Percentiles rank a stretch among this genome's conserved stretches.
Conservation (phyloP, 1,140 invertebrate genomes). For the Euura saliciscinereae region DNA sequence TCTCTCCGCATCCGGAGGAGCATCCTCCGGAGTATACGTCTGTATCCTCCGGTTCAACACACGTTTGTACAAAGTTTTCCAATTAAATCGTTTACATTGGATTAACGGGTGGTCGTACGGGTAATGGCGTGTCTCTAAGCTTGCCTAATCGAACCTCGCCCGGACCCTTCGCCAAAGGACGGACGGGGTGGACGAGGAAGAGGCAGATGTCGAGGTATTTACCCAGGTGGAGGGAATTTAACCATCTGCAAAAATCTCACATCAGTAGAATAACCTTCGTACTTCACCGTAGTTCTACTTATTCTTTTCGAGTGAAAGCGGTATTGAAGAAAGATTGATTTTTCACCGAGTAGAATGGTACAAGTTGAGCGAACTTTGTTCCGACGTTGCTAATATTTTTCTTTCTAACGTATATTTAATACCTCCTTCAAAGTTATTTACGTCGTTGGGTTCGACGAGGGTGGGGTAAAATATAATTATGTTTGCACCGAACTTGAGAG, state of each 20-base stretch:
- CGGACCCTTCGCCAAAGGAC: background rate
- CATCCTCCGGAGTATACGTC: background rate
- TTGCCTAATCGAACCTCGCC: background rate
- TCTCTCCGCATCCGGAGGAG: background rate
- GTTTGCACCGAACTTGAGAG: background rate
- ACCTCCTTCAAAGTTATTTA: too few relatives aligned
- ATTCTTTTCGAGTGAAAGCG: too few relatives aligned
- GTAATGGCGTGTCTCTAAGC: constrained; percentile 4
- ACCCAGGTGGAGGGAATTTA: background rate
- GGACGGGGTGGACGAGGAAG: background rate
- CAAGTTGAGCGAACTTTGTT: too few relatives aligned
- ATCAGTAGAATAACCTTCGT: too few relatives aligned
- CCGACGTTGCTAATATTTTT: too few relatives aligned
- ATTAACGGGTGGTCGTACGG: background rate
- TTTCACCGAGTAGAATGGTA: too few relatives aligned
- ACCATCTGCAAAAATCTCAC: too few relatives aligned
- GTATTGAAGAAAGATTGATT: too few relatives aligned
- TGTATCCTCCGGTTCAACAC: background rate
- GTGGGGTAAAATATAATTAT: background rate
- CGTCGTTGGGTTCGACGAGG: too few relatives aligned
- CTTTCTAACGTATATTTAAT: too few relatives aligned
- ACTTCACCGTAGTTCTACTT: too few relatives aligned
- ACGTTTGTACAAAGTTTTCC: background rate
- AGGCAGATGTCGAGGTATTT: background rate
- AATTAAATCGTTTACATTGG: constrained; percentile 7